Base-by-base conservation (phyloP, 2,113 vertebrate genomes). In the Proterorhinus semilunaris region DNA sequence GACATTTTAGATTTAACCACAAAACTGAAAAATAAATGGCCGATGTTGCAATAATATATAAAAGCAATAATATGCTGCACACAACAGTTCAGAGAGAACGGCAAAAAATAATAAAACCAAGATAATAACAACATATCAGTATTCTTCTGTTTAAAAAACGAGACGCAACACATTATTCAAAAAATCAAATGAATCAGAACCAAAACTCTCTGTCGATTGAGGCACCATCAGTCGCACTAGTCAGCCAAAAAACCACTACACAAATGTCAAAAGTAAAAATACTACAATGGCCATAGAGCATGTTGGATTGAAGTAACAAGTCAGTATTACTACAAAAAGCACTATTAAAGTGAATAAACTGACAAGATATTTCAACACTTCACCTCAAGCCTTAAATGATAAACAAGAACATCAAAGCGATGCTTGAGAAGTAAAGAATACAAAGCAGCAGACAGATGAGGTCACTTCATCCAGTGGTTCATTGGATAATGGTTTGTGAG, bases 161-260 rank as follows among this genome's bases (percentile, higher is more conserved):
- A 75, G 72, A 72, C 62, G 42, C 4, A 36, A 36, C 27, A 72
- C 13, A 78, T 50, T 43, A 8, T 68, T 68, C 76, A 78, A 12
- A 69, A 61, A 59, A 63, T 58, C 12, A 46, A 51, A 5, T 54
- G 65, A 21, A 62, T 55, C 9, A 66, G 72, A 74, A 63, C 58
- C 55, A 36, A 75, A 82, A 74, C 62, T 70, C 51, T 1, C 65
- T 67, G 70, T 62, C 76, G 57, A n/a, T 66, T 81, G 59, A 84
- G 83, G 80, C 83, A 88, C 83, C 81, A 57, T 75, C 83, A 89
- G 73, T 84, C 27, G 68, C 48, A 71, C 53, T 65, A 62, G 17
- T 74, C 75, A 59, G 78, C 69, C 75, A 11, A 71, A 49, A 75
- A 76, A 76, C 51, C 72, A 79, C 79, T 21, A 72, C 45, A 71